Conservation (phyloP, 2,888 invertebrate genomes). For the Andrena bicolor region DNA sequence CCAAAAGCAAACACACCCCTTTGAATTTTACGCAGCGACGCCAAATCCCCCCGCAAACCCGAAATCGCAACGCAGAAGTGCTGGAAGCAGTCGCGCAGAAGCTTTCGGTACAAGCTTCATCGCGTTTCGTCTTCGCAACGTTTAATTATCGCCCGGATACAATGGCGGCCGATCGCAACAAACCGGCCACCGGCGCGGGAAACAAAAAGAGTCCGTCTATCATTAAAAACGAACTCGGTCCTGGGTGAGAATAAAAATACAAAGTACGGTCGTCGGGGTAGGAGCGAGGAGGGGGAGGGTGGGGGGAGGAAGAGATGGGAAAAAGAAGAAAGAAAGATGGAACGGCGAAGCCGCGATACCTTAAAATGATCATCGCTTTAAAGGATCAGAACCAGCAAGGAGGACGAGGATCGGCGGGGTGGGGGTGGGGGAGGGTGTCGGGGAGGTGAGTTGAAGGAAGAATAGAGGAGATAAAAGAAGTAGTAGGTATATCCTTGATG, state of each 20-base stretch:
- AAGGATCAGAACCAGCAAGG: constrained; percentile 44
- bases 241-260: constrained; percentile 53
- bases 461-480: constrained; percentile 70
- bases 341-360: constrained; percentile 44
- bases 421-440: no score
- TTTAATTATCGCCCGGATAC: constrained; percentile 57
- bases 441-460: constrained; percentile 22
- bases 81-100: constrained; percentile 25
- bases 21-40: background rate
- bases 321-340: constrained; percentile 8
- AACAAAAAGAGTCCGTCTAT: constrained; percentile 53
- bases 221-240: constrained; percentile 57
- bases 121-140: constrained; percentile 39
- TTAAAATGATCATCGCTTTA: constrained; percentile 60
- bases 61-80: background rate
- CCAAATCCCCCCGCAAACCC: background rate
- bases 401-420: constrained; percentile 1
- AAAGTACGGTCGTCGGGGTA: constrained; percentile 14
- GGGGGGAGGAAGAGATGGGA: constrained; percentile 3
- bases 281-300: background rate
- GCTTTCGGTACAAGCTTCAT: background rate
- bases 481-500: constrained; percentile 75
- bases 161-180: constrained; percentile 41
- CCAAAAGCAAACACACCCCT: no score
- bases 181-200: constrained; percentile 32